A percentile compares a stretch with the other conserved stretches of the same genome.
Conservation (phyloP, 2,888 invertebrate species). For the Drosophila paranaensis region DNA sequence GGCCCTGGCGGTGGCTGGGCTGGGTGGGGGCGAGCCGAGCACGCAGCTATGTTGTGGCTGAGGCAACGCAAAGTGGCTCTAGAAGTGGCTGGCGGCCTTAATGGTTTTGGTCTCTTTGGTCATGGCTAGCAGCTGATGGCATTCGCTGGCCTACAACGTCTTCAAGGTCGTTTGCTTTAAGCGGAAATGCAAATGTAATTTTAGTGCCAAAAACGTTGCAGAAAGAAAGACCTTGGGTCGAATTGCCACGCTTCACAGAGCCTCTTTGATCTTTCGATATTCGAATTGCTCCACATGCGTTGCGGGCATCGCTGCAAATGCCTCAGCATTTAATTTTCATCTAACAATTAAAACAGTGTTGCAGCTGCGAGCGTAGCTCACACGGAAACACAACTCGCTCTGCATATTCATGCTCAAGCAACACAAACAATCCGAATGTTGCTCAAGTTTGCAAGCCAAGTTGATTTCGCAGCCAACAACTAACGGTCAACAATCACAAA, state of each 20-base stretch:
- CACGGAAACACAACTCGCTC: conserved; percentile 2
- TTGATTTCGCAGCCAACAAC: conserved; percentile 7
- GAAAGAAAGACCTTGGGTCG: neutral
- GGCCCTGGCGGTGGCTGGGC: neutral
- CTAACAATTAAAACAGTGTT: neutral
- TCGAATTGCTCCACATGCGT: neutral
- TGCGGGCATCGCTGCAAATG: no score
- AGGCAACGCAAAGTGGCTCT: conserved; percentile 50
- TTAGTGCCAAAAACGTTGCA: conserved; percentile 17
- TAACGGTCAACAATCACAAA: no score
- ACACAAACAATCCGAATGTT: conserved; percentile 5
- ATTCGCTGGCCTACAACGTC: conserved; percentile 30
- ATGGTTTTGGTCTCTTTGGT: conserved; percentile 52
- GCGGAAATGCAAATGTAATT: conserved; percentile 50
- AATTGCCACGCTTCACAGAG: neutral
- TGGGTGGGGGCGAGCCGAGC: conserved; percentile 12
- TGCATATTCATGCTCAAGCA: conserved; percentile 9
- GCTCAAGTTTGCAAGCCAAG: conserved; percentile 6
- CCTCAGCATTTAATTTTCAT: conserved; percentile 1
- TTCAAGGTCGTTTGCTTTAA: conserved; percentile 55
- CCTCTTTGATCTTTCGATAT: conserved; percentile 1
- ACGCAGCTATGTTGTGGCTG: conserved; percentile 54
- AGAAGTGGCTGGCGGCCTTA: conserved; percentile 60
- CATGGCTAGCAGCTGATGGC: conserved; percentile 26
- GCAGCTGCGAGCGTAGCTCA: conserved; percentile 5